Evolutionary conservation across 2,797 vertebrate species (phyloP).

Genomic region (Pteronotus mesoamericanus): DNA sequence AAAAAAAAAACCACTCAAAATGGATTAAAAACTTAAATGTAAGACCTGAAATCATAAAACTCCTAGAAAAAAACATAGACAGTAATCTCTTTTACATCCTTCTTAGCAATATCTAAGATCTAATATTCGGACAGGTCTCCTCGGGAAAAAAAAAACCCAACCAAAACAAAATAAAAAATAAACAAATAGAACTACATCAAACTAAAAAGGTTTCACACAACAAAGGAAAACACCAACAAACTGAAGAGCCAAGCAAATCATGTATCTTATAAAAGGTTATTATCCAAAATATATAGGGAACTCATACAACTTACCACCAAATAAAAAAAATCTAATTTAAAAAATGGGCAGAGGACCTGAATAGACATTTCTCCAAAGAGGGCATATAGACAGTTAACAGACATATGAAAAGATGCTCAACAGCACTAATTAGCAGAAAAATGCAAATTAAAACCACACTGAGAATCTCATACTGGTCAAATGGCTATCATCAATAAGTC

Average conservation of each 20-base stretch:
- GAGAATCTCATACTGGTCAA: neutral
- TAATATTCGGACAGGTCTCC: neutral
- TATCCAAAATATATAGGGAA: neutral
- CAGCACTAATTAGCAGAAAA: neutral
- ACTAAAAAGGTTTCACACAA: neutral
- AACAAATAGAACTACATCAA: neutral
- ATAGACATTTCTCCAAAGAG: neutral
- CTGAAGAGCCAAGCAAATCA: neutral
- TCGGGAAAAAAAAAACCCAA: neutral
- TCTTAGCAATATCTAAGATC: neutral
- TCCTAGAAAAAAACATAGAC: neutral
- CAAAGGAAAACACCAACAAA: neutral
- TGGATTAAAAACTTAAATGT: neutral
- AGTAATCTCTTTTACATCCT: neutral
- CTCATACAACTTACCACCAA: neutral
- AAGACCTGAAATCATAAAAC: neutral
- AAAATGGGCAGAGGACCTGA: neutral
- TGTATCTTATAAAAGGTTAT: neutral
- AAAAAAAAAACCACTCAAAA: neutral
- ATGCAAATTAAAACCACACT: neutral
- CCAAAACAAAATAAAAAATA: neutral
- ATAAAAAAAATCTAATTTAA: neutral
- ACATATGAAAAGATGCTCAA: neutral
- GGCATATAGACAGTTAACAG: neutral
- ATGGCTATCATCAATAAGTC: neutral